These are phyloP conservation scores for Brachystomella parvula DNA, from an alignment of 1,140 invertebrate species.

Conservation along the genomic window DNA sequence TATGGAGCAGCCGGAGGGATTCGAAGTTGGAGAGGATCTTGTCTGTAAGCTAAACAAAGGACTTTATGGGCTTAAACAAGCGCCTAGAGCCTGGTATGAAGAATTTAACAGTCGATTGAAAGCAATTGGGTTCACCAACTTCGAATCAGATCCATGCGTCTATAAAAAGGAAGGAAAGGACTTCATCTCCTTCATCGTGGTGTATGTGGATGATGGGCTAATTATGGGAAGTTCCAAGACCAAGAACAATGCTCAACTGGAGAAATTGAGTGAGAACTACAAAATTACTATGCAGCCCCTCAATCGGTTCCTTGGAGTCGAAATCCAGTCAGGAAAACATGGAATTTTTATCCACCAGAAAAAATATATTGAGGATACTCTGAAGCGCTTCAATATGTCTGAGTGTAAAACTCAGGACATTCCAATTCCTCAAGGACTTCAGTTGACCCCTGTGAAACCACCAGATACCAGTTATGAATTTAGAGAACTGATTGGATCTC, in stretches of 20 bases:
- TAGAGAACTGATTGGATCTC: constrained; percentile 9
- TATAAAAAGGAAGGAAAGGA: constrained; percentile 44
- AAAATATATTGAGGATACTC: constrained; percentile 40
- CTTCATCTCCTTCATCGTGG: constrained; percentile 41
- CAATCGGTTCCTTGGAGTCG: constrained; percentile 16
- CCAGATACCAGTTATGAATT: constrained; percentile 12
- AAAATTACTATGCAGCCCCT: constrained; percentile 2
- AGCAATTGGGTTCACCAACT: constrained; percentile 44
- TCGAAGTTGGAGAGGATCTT: constrained; percentile 16
- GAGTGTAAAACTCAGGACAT: constrained; percentile 18
- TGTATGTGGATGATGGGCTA: constrained; percentile 23
- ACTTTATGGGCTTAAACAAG: constrained; percentile 34
- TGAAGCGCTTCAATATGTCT: constrained; percentile 10
- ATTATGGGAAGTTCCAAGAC: constrained; percentile 33
- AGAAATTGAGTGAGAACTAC: not conserved
- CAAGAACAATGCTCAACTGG: constrained; percentile 31
- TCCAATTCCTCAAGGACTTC: constrained; percentile 13
- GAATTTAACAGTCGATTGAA: constrained; percentile 15
- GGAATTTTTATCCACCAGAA: constrained; percentile 23
- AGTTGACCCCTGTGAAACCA: not conserved
- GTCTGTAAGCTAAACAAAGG: constrained; percentile 31
- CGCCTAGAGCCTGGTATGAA: constrained; percentile 10
- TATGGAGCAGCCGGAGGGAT: constrained; percentile 39
- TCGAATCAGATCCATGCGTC: constrained; percentile 41
- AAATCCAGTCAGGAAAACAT: not conserved